Evolutionary conservation across 2,113 vertebrate species (phyloP).

Genomic region (Carettochelys insculpta): DNA sequence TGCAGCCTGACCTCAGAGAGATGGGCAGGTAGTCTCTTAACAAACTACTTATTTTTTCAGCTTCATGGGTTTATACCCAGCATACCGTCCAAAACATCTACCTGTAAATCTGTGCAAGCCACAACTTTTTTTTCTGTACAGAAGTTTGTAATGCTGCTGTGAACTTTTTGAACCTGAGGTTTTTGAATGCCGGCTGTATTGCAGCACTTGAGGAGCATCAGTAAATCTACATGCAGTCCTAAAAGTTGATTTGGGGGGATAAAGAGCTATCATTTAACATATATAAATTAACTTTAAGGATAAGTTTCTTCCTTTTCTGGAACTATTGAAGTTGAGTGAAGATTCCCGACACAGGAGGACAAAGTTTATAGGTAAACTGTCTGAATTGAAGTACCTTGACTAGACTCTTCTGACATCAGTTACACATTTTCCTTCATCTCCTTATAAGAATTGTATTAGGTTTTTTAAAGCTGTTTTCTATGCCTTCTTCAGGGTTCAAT

Average conservation of each 20-base stretch:
- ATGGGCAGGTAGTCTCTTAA: background rate
- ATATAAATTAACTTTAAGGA: background rate
- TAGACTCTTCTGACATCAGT: no score
- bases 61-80: background rate
- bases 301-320: background rate
- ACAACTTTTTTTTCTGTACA: background rate
- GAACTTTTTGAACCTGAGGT: background rate
- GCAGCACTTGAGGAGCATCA: background rate
- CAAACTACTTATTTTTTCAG: background rate
- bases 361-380: no score
- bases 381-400: no score
- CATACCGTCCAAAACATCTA: accelerated
- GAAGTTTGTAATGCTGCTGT: background rate
- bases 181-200: background rate
- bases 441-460: no score
- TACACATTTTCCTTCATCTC: no score
- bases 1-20: no score
- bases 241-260: background rate
- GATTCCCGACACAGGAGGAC: no score
- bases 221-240: background rate
- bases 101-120: background rate
- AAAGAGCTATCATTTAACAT: background rate
- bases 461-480: no score
- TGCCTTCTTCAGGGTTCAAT: no score
- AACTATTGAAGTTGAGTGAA: background rate